These are phyloP conservation scores for Archivesica marissinica DNA, from an alignment of 1,140 invertebrate genomes.

Conservation along the genomic window DNA sequence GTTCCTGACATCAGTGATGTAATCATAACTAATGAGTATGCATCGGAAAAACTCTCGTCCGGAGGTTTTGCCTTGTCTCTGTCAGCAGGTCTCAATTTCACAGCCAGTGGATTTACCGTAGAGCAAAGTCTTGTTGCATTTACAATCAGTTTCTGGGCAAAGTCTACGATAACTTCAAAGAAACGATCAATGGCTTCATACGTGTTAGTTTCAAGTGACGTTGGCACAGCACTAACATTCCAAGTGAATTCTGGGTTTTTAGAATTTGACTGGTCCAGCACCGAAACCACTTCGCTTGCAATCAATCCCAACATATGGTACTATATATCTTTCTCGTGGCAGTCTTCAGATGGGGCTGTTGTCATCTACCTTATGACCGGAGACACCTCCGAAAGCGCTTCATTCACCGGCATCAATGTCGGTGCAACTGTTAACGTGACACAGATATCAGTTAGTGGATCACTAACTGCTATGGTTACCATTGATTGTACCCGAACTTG, in stretches of 20 bases:
- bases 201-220: not conserved
- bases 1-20: not conserved
- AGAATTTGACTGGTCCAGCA: not conserved
- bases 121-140: not conserved
- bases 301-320: conserved; percentile 25
- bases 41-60: conserved; percentile 17
- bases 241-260: conserved; percentile 8
- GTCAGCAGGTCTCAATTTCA: not conserved
- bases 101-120: not conserved
- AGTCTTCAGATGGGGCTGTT: conserved; percentile 2
- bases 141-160: conserved; percentile 35
- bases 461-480: not conserved
- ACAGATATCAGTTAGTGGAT: not conserved
- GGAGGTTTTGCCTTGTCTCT: conserved; percentile 26
- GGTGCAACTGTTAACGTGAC: not conserved
- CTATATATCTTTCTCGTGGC: conserved; percentile 41
- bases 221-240: not conserved
- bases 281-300: not conserved
- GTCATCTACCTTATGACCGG: conserved; percentile 27
- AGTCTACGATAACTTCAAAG: conserved; percentile 4
- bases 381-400: not conserved
- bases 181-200: conserved; percentile 21
- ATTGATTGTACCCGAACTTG: conserved; percentile 36
- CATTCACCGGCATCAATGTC: not conserved
- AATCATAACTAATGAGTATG: conserved; percentile 29